Percentiles rank a stretch among this genome's conserved stretches.
Conservation (phyloP, 2,888 invertebrate genomes). For the Diarsia brunnea region DNA sequence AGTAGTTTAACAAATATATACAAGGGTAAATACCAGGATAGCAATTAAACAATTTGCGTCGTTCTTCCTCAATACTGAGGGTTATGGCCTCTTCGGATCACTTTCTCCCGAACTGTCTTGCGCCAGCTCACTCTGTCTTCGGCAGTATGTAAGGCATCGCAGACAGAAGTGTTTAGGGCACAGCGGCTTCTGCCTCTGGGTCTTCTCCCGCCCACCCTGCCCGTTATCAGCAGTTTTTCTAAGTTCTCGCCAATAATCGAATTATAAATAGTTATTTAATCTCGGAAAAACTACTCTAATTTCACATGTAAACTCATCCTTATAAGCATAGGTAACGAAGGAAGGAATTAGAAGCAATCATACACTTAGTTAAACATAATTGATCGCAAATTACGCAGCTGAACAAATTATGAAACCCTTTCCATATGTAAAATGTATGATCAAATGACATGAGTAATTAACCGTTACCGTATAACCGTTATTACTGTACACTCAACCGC, state of each 20-base stretch:
- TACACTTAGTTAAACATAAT: constrained; percentile 28
- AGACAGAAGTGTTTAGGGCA: too few relatives aligned
- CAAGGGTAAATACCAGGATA: not conserved
- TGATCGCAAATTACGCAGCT: not conserved
- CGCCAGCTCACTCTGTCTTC: too few relatives aligned
- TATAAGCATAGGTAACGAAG: not conserved
- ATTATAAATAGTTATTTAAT: not conserved
- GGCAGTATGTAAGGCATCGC: too few relatives aligned
- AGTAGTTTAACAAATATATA: not conserved
- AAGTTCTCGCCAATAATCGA: too few relatives aligned
- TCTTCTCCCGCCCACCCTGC: too few relatives aligned
- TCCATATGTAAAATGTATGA: constrained; percentile 31
- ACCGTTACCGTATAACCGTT: not conserved
- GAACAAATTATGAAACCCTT: constrained; percentile 33
- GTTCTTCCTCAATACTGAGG: too few relatives aligned
- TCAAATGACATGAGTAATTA: constrained; percentile 34
- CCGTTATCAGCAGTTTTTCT: too few relatives aligned
- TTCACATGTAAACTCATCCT: too few relatives aligned
- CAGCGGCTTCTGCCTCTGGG: too few relatives aligned
- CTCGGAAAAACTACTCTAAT: not conserved
- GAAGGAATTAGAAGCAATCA: constrained; percentile 32
- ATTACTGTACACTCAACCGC: constrained; percentile 15
- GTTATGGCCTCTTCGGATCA: too few relatives aligned
- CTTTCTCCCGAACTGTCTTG: too few relatives aligned
- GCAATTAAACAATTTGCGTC: not conserved